Evolutionary conservation across 1,140 invertebrate species (phyloP), one percentile per base, ranked within the genome.

Genomic region (Pectinophora gossypiella): DNA sequence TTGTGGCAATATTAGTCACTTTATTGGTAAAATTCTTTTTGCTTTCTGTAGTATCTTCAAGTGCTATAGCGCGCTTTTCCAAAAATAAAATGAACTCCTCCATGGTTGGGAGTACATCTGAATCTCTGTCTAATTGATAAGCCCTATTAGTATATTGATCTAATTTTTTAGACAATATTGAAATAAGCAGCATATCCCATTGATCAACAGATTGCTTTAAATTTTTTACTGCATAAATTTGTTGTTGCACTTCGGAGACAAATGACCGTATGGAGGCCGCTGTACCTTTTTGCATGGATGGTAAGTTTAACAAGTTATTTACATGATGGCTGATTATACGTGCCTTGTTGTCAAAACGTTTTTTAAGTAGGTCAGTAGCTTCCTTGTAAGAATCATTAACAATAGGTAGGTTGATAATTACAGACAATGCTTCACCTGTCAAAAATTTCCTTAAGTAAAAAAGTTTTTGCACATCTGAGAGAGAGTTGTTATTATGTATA

Each of bases 161-260:
- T 9, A 61, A 22, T 19, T 66, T 66, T 27, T 22, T 54, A 15
- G 36, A 19, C 23, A 59, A 53, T 19, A 59, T 52, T 7, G 38
- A 56, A 22, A 61, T 54, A 12, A 68, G 27, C n/a, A 65, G 21
- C 56, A 62, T 58, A 36, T 65, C 59, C 59, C 56, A 64, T 13
- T 54, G 51, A 38, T 61, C 44, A 42, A 59, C 10, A 3, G 59
- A 59, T 47, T 61, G 47, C 6, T 55, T 40, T 21, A 69, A 53
- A 45, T 69, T 65, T 60, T 61, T 60, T 32, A 60, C 36, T 19
- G 62, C 65, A 56, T 54, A 52, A 18, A 64, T 20, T 44, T 68
- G 56, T 47, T 68, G 61, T 20, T 64, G 51, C 9, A 59, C 20
- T 50, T 57, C 35, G 5, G 56, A 61, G 9, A 61, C 35, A 45